Evolutionary conservation across 2,888 invertebrate species (phyloP).

Genomic region (Autographa pulchrina): DNA sequence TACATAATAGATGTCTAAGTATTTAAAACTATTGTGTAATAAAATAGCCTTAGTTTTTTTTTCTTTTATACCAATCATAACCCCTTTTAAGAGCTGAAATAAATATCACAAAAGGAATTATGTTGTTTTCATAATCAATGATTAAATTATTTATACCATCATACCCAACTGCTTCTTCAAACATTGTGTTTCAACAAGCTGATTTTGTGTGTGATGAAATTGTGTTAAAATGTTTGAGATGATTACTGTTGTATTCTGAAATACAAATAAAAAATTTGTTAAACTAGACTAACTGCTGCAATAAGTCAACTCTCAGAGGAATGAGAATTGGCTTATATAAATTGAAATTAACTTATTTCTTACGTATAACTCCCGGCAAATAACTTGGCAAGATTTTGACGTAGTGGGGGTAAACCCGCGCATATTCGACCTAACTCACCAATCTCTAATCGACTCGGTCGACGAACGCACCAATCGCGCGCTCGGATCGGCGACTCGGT

Average conservation of each 20-base stretch:
- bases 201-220: not conserved
- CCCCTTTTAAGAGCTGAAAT: constrained; percentile 80
- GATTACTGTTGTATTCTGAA: not conserved
- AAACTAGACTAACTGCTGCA: not conserved
- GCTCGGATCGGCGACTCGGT: too few species aligned
- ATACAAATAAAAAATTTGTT: not conserved
- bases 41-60: constrained; percentile 75
- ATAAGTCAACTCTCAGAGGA: too few species aligned
- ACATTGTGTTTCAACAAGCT: not conserved
- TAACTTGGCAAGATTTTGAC: too few species aligned
- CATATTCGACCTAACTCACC: too few species aligned
- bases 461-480: too few species aligned
- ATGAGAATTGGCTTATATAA: too few species aligned
- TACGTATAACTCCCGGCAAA: too few species aligned
- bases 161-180: not conserved
- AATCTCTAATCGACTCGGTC: too few species aligned
- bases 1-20: constrained; percentile 76
- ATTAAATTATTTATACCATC: constrained; percentile 5
- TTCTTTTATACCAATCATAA: constrained; percentile 83
- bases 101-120: constrained; percentile 75
- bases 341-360: too few species aligned
- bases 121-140: constrained; percentile 43
- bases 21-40: constrained; percentile 75
- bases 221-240: not conserved
- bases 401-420: too few species aligned